Evolutionary conservation across 2,113 vertebrate species (phyloP), one percentile per base, ranked within the genome.

Genomic region (Rhea americana): DNA sequence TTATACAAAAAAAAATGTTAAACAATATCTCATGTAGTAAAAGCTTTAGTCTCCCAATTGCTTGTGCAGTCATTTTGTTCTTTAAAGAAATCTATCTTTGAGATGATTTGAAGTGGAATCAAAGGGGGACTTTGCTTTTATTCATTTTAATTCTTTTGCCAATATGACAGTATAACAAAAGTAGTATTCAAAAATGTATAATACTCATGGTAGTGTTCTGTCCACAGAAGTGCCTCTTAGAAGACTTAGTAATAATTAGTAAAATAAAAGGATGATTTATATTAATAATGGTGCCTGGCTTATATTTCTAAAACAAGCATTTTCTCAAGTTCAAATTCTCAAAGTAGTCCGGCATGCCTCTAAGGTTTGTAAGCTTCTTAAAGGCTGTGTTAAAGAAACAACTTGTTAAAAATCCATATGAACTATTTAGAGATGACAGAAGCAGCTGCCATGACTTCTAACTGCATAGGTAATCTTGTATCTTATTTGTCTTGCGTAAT

Each of bases 181-280:
- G 9, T n/a, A 68, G 62, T 25, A 51, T 17, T 93, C 61, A 22
- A 47, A 65, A 75, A 62, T 43, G 26, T 70, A 5, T 35, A 35
- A 35, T 35, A 35, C 35, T 75, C 82, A 68, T 59, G 15, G 65
- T 53, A 63, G 70, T 67, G 50, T 41, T 82, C 30, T 82, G 12
- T 65, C 59, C 53, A 95, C 90, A 84, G 47, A 96, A 96, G 93
- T 96, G 91, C 95, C 91, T 96, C 76, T 55, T 76, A 61, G 41
- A 79, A 92, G 83, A 91, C 56, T 43, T 47, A 83, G 41, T 95
- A 80, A 87, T 59, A 92, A 83, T 88, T 77, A 81, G 48, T 17
- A 65, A 92, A 96, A 87, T 71, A 87, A 89, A 87, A 67, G 9
- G 26, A 50, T 2, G 0, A 51, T 81, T 91, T 91, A 24, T 68